Percentiles rank a stretch among this genome's conserved stretches.
Conservation (phyloP, 2,113 vertebrate genomes). For the Polyodon spathula region DNA sequence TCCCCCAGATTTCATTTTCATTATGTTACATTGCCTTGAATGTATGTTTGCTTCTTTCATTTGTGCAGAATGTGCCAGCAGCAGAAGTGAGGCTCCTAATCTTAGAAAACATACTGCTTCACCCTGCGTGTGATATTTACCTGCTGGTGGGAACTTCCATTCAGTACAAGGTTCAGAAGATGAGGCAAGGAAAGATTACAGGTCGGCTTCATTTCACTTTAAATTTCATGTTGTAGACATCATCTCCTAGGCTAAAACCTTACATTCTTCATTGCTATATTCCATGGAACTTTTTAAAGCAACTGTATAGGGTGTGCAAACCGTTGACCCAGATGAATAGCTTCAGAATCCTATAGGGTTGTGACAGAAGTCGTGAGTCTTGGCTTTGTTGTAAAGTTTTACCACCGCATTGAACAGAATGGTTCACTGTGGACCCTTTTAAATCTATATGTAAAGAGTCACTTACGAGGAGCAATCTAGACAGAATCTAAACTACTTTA, state of each 20-base stretch:
- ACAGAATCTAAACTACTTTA: too few species aligned
- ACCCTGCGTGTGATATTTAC: slow-evolving; percentile 77
- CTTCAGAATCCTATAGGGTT: too few species aligned
- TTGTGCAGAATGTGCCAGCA: slow-evolving; percentile 71
- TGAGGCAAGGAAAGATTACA: slow-evolving; percentile 83
- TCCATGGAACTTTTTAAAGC: too few species aligned
- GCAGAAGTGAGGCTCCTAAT: slow-evolving; percentile 87
- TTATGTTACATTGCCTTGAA: too few species aligned
- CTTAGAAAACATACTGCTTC: slow-evolving; percentile 91
- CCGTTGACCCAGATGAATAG: too few species aligned
- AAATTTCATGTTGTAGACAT: slow-evolving; percentile 13
- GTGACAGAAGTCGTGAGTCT: too few species aligned
- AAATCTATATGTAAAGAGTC: too few species aligned
- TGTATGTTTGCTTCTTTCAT: slow-evolving; percentile 18
- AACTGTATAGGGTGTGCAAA: too few species aligned
- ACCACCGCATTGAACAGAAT: too few species aligned
- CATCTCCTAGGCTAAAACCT: not conserved
- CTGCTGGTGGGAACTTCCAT: slow-evolving; percentile 80
- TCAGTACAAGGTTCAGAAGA: slow-evolving; percentile 84
- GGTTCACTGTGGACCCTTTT: too few species aligned
- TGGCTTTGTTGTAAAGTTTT: too few species aligned
- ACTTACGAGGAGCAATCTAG: too few species aligned
- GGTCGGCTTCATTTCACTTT: slow-evolving; percentile 51
- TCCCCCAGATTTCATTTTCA: slow-evolving; percentile 49
- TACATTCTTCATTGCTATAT: not conserved